A percentile compares a stretch with the other conserved stretches of the same genome.
Conservation (phyloP, 37 sponge, comb jelly and placozoan genomes). For the Halisarca cf. caerulea region DNA sequence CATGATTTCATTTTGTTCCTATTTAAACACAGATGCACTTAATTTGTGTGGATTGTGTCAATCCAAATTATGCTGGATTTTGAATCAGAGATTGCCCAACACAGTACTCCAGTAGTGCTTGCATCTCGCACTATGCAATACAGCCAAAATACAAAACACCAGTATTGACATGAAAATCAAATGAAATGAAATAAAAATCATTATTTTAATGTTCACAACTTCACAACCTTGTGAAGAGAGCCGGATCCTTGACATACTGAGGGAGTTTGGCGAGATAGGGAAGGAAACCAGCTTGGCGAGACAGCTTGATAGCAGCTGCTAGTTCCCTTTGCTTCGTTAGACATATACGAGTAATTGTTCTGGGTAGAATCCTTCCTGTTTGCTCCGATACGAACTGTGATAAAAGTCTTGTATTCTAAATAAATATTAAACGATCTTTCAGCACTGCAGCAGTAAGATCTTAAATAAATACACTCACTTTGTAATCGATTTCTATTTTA, state of each 20-base stretch:
- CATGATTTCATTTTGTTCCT: too few relatives aligned
- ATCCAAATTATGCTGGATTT: too few relatives aligned
- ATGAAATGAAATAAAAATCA: too few relatives aligned
- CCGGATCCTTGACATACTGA: slow-evolving; percentile 36
- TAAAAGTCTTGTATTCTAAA: slow-evolving; percentile 64
- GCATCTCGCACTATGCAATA: too few relatives aligned
- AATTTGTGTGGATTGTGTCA: too few relatives aligned
- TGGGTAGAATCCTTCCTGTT: slow-evolving; percentile 79
- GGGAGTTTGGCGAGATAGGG: slow-evolving; percentile 42
- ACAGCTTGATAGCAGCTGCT: slow-evolving; percentile 48
- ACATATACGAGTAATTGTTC: slow-evolving; percentile 66
- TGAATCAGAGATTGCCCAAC: too few relatives aligned
- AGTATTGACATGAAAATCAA: too few relatives aligned
- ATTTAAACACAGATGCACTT: too few relatives aligned
- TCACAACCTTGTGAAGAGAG: not conserved
- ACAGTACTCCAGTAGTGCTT: too few relatives aligned
- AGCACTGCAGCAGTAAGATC: not conserved
- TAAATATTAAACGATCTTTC: not conserved
- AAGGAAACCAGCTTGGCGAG: slow-evolving; percentile 55
- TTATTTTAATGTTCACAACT: too few relatives aligned
- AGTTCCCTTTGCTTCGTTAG: slow-evolving; percentile 62
- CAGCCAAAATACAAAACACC: too few relatives aligned
- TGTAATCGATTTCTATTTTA: slow-evolving; percentile 49
- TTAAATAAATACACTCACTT: slow-evolving; percentile 28
- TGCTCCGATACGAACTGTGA: slow-evolving; percentile 78